Base-by-base conservation (phyloP, 2,113 vertebrate species). In the Opisthocomus hoazin region DNA sequence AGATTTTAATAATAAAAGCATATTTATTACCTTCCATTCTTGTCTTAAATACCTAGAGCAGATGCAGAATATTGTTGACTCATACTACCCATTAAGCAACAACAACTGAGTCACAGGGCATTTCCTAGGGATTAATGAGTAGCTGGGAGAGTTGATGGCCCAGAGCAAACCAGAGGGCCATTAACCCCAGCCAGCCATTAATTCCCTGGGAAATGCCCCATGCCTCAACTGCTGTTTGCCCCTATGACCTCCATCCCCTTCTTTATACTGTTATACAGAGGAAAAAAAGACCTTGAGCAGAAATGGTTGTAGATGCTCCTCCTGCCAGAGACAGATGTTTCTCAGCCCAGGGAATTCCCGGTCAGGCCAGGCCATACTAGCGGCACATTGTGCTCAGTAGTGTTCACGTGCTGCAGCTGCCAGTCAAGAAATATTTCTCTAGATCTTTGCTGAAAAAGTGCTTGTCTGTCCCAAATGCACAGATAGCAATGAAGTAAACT, bases 101-200 rank as follows among this genome's bases (percentile, higher is more conserved):
- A 91, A 66, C 86, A 63, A 39, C 30, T 73, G 93, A 93, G 78
- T 77, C 89, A 63, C 54, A 56, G 75, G 56, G 60, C 51, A 89
- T 90, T 91, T 90, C 86, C 83, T 75, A 71, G 83, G 85, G 43
- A 89, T 92, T 92, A 61, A 92, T 5, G 12, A 93, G n/a, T 58
- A 84, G 54, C 83, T 92, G 90, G 58, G 51, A 84, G 76, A 84
- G 68, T 4, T 81, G 86, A 65, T 81, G 69, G 79, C 66, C 71
- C 79, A 94, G 50, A 92, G 83, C 79, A 93, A 95, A 92, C 69
- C 65, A 37, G 80, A 81, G 87, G 39, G 64, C 79, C 76, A 84
- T 80, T 91, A 83, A 76, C 50, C 37, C 50, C 83, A 76, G 27
- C 11, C 34, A 91, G 77, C 54, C 66, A 63, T 78, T 81, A 90